Evolutionary conservation across 2,888 invertebrate genomes (phyloP).

Genomic region (Leucophenga montana): DNA sequence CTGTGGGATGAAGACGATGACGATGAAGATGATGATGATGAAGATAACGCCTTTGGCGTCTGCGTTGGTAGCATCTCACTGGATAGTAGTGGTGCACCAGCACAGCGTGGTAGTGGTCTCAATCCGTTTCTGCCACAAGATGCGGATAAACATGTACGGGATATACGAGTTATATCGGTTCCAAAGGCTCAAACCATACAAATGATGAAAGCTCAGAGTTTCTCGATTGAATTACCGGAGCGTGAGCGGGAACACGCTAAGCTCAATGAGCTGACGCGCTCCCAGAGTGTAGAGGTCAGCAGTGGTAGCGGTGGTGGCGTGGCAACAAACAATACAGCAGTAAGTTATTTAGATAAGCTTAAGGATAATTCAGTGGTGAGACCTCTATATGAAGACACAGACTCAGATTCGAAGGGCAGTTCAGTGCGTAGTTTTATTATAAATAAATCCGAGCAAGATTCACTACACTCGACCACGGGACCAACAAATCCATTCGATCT

Average conservation of each 20-base stretch:
- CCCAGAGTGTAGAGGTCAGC: conserved; percentile 54
- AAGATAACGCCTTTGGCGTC: conserved; percentile 61
- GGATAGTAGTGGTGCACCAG: conserved; percentile 48
- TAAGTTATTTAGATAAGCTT: conserved; percentile 64
- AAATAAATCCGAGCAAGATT: conserved; percentile 71
- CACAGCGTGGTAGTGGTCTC: conserved; percentile 46
- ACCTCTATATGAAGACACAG: conserved; percentile 71
- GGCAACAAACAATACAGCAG: conserved; percentile 35
- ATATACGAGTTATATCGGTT: conserved; percentile 71
- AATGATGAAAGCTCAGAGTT: conserved; percentile 59
- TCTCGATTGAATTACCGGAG: conserved; percentile 51
- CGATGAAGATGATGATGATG: conserved; percentile 61
- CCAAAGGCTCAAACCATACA: conserved; percentile 66
- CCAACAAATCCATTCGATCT: conserved; percentile 74
- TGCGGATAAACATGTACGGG: conserved; percentile 71
- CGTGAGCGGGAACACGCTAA: conserved; percentile 45
- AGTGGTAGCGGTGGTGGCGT: conserved; percentile 20
- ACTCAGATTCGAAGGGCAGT: conserved; percentile 71
- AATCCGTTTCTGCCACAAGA: conserved; percentile 66
- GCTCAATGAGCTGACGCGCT: conserved; percentile 45
- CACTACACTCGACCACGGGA: conserved; percentile 69
- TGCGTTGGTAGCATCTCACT: conserved; percentile 40
- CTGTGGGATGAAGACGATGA: conserved; percentile 61
- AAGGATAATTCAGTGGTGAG: conserved; percentile 61
- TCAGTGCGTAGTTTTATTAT: conserved; percentile 70